A percentile compares a stretch with the other conserved stretches of the same genome.
Evolutionary conservation across 2,888 invertebrate species (phyloP).

Genomic region (Xestia rhomboidea): DNA sequence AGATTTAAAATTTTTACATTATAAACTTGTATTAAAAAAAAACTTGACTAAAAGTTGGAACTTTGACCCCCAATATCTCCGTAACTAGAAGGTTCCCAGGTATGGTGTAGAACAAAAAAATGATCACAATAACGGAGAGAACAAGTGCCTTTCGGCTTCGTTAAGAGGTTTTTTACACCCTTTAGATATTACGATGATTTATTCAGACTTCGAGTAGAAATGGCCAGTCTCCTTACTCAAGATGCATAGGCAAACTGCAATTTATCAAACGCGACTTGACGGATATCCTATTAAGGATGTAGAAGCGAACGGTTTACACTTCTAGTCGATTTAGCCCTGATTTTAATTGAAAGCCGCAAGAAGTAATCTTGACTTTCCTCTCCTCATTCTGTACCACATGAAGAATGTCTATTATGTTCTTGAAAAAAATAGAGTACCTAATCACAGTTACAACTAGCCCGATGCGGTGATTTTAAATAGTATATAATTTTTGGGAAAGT

Average conservation of each 20-base stretch:
- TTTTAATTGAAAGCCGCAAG: neutral
- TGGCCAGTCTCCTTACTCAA: neutral
- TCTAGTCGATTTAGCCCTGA: neutral
- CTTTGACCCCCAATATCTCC: too few relatives aligned
- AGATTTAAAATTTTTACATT: too few relatives aligned
- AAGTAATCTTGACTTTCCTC: neutral
- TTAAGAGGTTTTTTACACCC: too few relatives aligned
- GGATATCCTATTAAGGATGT: constrained; percentile 5
- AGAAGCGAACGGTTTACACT: neutral
- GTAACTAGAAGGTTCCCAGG: too few relatives aligned
- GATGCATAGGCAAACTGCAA: constrained; percentile 1
- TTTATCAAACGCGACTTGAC: neutral
- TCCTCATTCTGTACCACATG: neutral
- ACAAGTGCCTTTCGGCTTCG: too few relatives aligned
- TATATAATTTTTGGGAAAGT: neutral
- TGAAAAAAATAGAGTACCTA: neutral
- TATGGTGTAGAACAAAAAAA: too few relatives aligned
- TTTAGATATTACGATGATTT: too few relatives aligned
- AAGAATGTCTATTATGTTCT: neutral
- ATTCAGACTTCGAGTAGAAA: neutral
- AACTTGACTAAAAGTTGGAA: too few relatives aligned
- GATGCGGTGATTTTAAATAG: neutral
- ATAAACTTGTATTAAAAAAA: too few relatives aligned
- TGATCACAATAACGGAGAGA: too few relatives aligned
- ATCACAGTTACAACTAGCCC: neutral